Percentiles rank a stretch among this genome's conserved stretches.
These are phyloP conservation scores for Halocaridina rubra DNA, from an alignment of 2,888 invertebrate species.

Conservation along the genomic window DNA sequence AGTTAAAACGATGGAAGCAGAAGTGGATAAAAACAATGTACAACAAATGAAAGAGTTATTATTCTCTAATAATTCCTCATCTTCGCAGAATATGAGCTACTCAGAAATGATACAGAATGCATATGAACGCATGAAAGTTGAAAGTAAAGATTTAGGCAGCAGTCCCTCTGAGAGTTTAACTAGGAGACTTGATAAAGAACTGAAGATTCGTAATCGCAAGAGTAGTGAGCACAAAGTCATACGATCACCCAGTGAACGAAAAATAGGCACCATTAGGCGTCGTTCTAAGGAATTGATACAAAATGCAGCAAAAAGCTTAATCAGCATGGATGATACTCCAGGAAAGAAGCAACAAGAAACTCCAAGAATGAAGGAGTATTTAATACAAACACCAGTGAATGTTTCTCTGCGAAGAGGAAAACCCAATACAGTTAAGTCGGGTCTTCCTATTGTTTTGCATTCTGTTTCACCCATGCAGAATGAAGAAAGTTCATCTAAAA, in stretches of 20 bases:
- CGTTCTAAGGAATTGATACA: conserved; percentile 75
- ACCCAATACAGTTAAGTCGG: conserved; percentile 58
- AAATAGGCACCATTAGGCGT: conserved; percentile 81
- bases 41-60: conserved; percentile 39
- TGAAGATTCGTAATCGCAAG: conserved; percentile 76
- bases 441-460: conserved; percentile 50
- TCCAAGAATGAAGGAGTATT: conserved; percentile 43
- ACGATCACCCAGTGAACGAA: conserved; percentile 83
- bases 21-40: conserved; percentile 40
- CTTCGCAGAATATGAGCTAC: conserved; percentile 42
- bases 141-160: conserved; percentile 36
- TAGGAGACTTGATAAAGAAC: conserved; percentile 77
- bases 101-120: conserved; percentile 59
- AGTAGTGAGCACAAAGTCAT: conserved; percentile 79
- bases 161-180: conserved; percentile 75
- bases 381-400: conserved; percentile 44
- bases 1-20: conserved; percentile 45
- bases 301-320: conserved; percentile 35
- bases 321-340: conserved; percentile 29
- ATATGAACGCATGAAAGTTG: conserved; percentile 58
- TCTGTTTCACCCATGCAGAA: not conserved
- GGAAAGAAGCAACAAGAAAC: not conserved
- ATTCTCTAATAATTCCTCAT: conserved; percentile 30
- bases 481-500: not conserved
- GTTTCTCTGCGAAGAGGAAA: conserved; percentile 40